phyloP scores from a whole-genome alignment of 2,888 invertebrate species.

The Sussaba pulchella region DNA sequence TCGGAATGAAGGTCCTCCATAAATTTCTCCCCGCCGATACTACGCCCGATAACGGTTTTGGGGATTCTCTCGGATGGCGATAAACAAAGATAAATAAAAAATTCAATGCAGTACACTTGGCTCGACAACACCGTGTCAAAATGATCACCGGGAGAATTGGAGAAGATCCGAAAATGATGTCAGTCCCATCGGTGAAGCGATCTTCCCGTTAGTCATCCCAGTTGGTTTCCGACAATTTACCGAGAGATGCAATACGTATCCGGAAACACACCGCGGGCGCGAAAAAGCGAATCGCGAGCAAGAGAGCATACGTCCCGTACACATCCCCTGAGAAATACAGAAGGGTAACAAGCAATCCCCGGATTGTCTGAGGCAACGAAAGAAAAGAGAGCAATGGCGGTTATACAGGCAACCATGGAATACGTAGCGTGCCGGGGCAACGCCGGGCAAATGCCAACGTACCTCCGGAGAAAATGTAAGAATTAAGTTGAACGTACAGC shows the following conservation, averaged over 20 bases:
- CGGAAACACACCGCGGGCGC: not conserved
- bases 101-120: too few relatives aligned
- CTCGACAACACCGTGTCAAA: too few relatives aligned
- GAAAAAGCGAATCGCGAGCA: conserved; percentile 35
- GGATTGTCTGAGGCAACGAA: conserved; percentile 70
- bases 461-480: conserved; percentile 55
- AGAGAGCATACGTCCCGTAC: not conserved
- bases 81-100: too few relatives aligned
- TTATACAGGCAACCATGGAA: conserved; percentile 24
- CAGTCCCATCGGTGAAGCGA: conserved; percentile 46
- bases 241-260: not conserved
- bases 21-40: conserved; percentile 2
- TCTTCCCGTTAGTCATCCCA: conserved; percentile 27
- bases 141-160: conserved; percentile 51
- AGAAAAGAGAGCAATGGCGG: conserved; percentile 50
- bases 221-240: conserved; percentile 6
- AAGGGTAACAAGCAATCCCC: conserved; percentile 69
- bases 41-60: too few relatives aligned
- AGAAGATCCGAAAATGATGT: conserved; percentile 52
- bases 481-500: conserved; percentile 64
- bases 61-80: too few relatives aligned
- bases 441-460: conserved; percentile 13
- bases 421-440: conserved; percentile 4
- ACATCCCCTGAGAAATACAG: conserved; percentile 73
- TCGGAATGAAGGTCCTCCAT: conserved; percentile 32